A percentile compares a stretch with the other conserved stretches of the same genome.
Evolutionary conservation across 2,888 invertebrate genomes (phyloP).

Genomic region (Strigamia maritima): DNA sequence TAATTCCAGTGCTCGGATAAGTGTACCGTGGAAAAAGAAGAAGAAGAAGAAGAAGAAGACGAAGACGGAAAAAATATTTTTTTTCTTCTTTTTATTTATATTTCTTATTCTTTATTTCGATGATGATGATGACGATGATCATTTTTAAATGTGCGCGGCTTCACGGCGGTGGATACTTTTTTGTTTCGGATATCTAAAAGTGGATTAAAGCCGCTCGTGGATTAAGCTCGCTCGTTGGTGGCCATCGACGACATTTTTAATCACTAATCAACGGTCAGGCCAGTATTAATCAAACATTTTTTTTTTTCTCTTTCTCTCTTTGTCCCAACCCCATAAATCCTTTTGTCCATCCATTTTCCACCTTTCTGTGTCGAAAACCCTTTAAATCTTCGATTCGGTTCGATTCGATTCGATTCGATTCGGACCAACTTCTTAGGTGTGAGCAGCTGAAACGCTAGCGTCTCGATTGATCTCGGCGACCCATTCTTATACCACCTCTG

Average conservation of each 20-base stretch:
- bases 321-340: not conserved
- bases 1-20: not conserved
- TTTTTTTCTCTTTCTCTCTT: not conserved
- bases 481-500: constrained; percentile 1
- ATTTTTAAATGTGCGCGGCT: not conserved
- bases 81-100: too few species aligned
- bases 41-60: not conserved
- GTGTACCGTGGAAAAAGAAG: not conserved
- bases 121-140: too few species aligned
- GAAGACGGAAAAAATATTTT: too few species aligned
- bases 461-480: constrained; percentile 20
- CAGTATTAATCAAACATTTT: not conserved
- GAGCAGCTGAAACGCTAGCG: constrained; percentile 22
- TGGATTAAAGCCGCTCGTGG: not conserved
- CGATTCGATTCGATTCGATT: too few species aligned
- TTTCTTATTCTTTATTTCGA: too few species aligned
- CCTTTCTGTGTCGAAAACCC: too few species aligned
- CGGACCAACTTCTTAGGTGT: not conserved
- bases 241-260: not conserved
- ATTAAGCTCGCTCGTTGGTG: not conserved
- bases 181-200: not conserved
- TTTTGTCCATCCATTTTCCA: not conserved
- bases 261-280: not conserved
- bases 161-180: not conserved
- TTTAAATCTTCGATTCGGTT: too few species aligned